These are phyloP conservation scores for Cephalopholis sonnerati DNA, from an alignment of 2,113 vertebrate genomes.

Conservation along the genomic window DNA sequence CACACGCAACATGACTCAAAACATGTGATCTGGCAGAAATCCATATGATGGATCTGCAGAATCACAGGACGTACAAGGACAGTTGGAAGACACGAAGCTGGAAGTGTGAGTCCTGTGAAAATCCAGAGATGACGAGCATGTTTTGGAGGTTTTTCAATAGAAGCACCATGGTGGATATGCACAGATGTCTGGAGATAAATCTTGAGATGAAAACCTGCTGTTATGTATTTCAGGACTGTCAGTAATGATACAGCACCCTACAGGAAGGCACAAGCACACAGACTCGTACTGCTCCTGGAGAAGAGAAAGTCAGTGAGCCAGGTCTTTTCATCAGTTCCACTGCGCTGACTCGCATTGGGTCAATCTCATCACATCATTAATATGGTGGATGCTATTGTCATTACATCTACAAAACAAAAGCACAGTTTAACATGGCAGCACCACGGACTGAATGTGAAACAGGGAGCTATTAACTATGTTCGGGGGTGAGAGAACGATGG, in stretches of 20 bases:
- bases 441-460: constrained; percentile 45
- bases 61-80: constrained; percentile 3
- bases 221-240: constrained; percentile 63
- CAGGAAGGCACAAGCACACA: constrained; percentile 35
- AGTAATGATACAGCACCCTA: constrained; percentile 72
- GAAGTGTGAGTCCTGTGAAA: constrained; percentile 16
- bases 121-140: constrained; percentile 1
- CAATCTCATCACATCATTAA: constrained; percentile 74
- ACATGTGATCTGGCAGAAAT: constrained; percentile 57
- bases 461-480: constrained; percentile 43
- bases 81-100: background rate
- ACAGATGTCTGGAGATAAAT: constrained; percentile 45
- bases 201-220: constrained; percentile 59
- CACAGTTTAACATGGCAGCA: constrained; percentile 54
- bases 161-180: constrained; percentile 19
- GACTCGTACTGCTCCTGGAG: constrained; percentile 23
- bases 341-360: constrained; percentile 64
- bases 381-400: constrained; percentile 61
- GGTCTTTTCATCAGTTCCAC: constrained; percentile 81
- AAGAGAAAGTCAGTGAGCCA: constrained; percentile 68
- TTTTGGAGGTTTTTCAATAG: constrained; percentile 22
- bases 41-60: constrained; percentile 27
- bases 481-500: constrained; percentile 26
- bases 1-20: constrained; percentile 46
- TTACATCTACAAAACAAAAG: constrained; percentile 73